Conservation (phyloP, 2,888 invertebrate genomes). For the Drosophila quinaria region DNA sequence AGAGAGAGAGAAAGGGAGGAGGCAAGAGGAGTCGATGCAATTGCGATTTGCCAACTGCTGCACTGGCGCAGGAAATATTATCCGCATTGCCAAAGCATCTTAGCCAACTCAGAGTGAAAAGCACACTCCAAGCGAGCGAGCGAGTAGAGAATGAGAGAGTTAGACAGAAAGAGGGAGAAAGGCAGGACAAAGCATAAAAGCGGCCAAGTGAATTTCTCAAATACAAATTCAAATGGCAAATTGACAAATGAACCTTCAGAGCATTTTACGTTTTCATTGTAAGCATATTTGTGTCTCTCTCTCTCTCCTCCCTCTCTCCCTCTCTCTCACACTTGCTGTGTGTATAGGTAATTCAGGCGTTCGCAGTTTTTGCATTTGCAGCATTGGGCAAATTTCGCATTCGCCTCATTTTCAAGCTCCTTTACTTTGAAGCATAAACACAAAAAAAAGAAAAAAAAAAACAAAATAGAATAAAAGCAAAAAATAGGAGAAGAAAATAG, state of each 20-base stretch:
- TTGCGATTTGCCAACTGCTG: conserved; percentile 71
- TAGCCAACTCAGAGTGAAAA: conserved; percentile 51
- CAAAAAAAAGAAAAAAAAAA: conserved; percentile 44
- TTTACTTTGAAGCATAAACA: conserved; percentile 62
- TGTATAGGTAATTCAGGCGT: conserved; percentile 50
- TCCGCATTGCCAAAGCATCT: conserved; percentile 77
- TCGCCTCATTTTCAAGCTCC: conserved; percentile 51
- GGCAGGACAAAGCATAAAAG: conserved; percentile 65
- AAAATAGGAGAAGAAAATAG: background rate
- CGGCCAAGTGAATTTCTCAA: conserved; percentile 80
- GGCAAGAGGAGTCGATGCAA: conserved; percentile 35
- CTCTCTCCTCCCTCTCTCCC: background rate
- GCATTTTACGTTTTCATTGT: conserved; percentile 78
- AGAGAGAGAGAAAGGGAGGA: background rate
- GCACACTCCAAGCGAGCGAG: conserved; percentile 5
- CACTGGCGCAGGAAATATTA: conserved; percentile 80
- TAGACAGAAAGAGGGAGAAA: conserved; percentile 1
- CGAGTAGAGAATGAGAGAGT: background rate
- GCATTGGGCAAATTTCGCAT: conserved; percentile 44
- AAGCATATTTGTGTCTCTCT: conserved; percentile 39
- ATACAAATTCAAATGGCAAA: conserved; percentile 81
- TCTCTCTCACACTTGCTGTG: background rate
- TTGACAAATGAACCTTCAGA: conserved; percentile 79
- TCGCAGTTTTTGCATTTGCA: conserved; percentile 45
- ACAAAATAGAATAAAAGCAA: conserved; percentile 1